Conservation (phyloP, 2,113 vertebrate genomes). For the Indicator indicator region DNA sequence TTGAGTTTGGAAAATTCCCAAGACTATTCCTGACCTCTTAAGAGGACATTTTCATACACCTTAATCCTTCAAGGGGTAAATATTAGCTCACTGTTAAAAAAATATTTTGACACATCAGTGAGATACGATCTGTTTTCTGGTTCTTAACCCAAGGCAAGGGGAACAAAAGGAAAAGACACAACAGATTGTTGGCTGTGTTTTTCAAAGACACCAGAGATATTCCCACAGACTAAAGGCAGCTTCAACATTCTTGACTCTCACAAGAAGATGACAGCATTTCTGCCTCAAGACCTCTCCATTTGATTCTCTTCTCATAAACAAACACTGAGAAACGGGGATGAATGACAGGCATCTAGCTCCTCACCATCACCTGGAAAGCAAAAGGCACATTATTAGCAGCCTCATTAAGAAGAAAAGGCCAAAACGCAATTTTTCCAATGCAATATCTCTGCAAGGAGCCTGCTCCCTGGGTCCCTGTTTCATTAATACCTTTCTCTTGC, state of each 20-base stretch:
- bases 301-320: not conserved
- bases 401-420: not conserved
- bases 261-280: not conserved
- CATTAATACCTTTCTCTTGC: not conserved
- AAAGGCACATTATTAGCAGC: not conserved
- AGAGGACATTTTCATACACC: not conserved
- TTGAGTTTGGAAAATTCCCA: not conserved
- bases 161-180: not conserved
- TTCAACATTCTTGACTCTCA: not conserved
- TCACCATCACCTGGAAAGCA: rapidly evolving
- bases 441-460: not conserved
- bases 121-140: not conserved
- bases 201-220: rapidly evolving
- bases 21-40: not conserved
- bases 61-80: not conserved
- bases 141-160: not conserved
- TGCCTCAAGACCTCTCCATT: not conserved
- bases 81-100: constrained; percentile 10
- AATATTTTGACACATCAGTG: not conserved
- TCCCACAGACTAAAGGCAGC: not conserved
- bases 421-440: not conserved
- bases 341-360: not conserved
- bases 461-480: not conserved
- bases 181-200: not conserved
- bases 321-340: rapidly evolving